Evolutionary conservation across 1,140 invertebrate genomes (phyloP).

Genomic region (Pogonomyrmex barbatus): DNA sequence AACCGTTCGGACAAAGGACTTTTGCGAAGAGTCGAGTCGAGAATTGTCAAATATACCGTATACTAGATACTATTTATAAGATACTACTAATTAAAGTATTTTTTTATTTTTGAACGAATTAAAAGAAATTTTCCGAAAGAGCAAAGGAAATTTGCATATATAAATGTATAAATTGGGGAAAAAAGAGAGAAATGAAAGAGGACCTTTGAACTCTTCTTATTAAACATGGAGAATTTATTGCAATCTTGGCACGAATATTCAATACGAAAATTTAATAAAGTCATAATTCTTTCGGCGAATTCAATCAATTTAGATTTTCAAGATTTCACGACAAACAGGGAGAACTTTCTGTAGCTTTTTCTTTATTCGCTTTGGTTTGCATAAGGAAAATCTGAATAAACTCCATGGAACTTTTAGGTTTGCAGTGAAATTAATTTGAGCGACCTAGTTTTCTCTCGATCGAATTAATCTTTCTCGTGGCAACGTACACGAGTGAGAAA

Average conservation of each 20-base stretch:
- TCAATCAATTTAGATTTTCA: neutral
- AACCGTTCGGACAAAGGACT: neutral
- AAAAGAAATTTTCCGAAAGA: neutral
- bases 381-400: neutral
- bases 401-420: neutral
- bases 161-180: neutral
- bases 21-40: neutral
- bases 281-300: neutral
- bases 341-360: neutral
- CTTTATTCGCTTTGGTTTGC: neutral
- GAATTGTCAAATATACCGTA: neutral
- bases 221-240: slow-evolving; percentile 5
- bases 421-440: neutral
- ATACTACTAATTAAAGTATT: neutral
- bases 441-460: neutral
- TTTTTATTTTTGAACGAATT: neutral
- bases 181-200: neutral
- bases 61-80: too few relatives aligned
- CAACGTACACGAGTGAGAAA: neutral
- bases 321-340: neutral
- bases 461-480: slow-evolving; percentile 2
- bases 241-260: neutral
- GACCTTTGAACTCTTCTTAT: neutral
- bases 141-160: neutral
- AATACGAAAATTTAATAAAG: neutral